Conservation (phyloP, 2,888 invertebrate genomes). For the Alcis repandata region DNA sequence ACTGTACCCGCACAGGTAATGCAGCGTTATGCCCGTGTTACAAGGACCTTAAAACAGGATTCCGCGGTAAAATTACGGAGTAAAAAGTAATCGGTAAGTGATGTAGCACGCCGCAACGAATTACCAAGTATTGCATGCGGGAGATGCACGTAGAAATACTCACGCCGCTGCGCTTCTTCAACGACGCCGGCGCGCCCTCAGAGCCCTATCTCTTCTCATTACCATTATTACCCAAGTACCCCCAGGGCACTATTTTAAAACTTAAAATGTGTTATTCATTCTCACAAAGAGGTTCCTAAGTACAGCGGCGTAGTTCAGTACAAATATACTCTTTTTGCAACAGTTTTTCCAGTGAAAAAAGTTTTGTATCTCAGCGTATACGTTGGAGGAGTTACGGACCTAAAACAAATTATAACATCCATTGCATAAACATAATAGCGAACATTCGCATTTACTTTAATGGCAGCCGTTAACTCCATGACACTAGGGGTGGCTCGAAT, state of each 20-base stretch:
- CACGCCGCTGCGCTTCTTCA: slow-evolving; percentile 5
- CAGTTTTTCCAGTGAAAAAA: neutral
- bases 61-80: slow-evolving; percentile 36
- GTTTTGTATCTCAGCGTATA: slow-evolving; percentile 12
- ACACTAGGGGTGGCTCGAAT: slow-evolving; percentile 53
- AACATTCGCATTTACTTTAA: slow-evolving; percentile 32
- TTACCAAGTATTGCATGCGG: slow-evolving; percentile 44
- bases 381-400: slow-evolving; percentile 10
- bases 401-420: slow-evolving; percentile 30
- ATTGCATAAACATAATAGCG: slow-evolving; percentile 20
- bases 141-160: slow-evolving; percentile 35
- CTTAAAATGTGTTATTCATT: slow-evolving; percentile 7
- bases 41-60: slow-evolving; percentile 34
- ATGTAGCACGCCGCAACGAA: slow-evolving; percentile 45
- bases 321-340: neutral
- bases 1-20: slow-evolving; percentile 18
- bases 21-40: slow-evolving; percentile 9
- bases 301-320: neutral
- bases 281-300: neutral
- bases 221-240: slow-evolving; percentile 29
- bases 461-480: slow-evolving; percentile 33
- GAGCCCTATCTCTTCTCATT: slow-evolving; percentile 29
- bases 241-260: slow-evolving; percentile 27
- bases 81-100: slow-evolving; percentile 43
- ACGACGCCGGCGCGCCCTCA: slow-evolving; percentile 9